Evolutionary conservation across 2,888 invertebrate genomes (phyloP).

Genomic region (Thecocarcelia acutangulata): DNA sequence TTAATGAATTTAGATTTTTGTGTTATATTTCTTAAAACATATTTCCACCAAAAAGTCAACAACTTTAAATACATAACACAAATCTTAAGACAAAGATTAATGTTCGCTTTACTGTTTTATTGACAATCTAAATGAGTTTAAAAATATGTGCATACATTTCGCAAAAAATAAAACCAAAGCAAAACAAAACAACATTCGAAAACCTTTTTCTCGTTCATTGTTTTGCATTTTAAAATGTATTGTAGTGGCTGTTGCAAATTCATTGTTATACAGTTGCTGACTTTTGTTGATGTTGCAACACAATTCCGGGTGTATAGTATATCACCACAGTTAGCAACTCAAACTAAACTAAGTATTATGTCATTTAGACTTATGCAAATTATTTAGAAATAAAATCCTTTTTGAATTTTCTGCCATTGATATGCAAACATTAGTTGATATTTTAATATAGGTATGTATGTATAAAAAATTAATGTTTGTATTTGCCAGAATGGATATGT

Average conservation of each 20-base stretch:
- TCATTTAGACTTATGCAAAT: conserved; percentile 69
- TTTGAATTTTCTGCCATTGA: conserved; percentile 59
- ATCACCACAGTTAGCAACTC: conserved; percentile 39
- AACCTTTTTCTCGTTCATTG: conserved; percentile 29
- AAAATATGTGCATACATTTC: conserved; percentile 68
- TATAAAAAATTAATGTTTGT: not conserved
- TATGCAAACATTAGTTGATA: conserved; percentile 57
- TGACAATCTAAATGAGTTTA: conserved; percentile 70
- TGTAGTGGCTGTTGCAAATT: conserved; percentile 26
- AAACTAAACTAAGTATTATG: conserved; percentile 62
- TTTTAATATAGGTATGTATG: not conserved
- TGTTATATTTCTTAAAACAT: conserved; percentile 36
- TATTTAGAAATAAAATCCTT: conserved; percentile 51
- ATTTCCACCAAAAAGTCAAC: conserved; percentile 10
- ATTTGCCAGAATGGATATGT: not conserved
- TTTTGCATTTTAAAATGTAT: conserved; percentile 23
- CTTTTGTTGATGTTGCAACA: conserved; percentile 45
- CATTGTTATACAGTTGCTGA: conserved; percentile 56
- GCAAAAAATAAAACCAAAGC: not conserved
- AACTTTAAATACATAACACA: conserved; percentile 1
- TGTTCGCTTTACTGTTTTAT: conserved; percentile 65
- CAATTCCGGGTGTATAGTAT: conserved; percentile 58
- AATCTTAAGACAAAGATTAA: conserved; percentile 66
- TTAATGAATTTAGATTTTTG: conserved; percentile 40
- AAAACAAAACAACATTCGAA: conserved; percentile 16